phyloP scores from a whole-genome alignment of 2,888 invertebrate genomes.

The Agrenia bidenticulata region DNA sequence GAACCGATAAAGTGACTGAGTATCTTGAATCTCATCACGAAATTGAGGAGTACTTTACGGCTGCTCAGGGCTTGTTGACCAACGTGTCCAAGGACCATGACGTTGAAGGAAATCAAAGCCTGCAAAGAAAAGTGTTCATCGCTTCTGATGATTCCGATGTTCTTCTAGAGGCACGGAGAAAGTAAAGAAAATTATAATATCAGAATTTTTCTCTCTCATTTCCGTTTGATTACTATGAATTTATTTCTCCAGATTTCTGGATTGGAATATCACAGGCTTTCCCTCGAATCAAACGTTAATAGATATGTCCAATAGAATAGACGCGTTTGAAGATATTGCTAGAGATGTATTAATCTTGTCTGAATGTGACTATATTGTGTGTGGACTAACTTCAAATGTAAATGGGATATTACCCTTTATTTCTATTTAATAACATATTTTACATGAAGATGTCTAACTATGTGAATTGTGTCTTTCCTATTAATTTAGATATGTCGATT shows the following conservation, averaged over 20 bases:
- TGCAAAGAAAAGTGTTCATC: neutral
- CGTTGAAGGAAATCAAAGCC: too few relatives aligned
- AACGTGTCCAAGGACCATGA: too few relatives aligned
- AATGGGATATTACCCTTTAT: neutral
- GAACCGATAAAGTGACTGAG: slow-evolving; percentile 33
- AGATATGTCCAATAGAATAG: neutral
- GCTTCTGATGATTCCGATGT: neutral
- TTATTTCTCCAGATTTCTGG: neutral
- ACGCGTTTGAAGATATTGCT: slow-evolving; percentile 11
- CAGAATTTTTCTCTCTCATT: too few relatives aligned
- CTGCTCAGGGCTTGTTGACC: slow-evolving; percentile 16
- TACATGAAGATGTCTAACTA: neutral
- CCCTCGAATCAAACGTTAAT: neutral
- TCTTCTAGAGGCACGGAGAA: neutral
- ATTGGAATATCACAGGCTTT: slow-evolving; percentile 20
- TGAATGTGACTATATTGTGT: slow-evolving; percentile 27
- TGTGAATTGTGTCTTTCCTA: neutral
- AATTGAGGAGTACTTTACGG: slow-evolving; percentile 18
- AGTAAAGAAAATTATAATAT: too few relatives aligned
- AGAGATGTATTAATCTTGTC: slow-evolving; percentile 23
- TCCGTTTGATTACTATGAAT: too few relatives aligned
- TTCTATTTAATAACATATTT: neutral
- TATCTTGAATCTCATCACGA: slow-evolving; percentile 15
- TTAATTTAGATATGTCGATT: slow-evolving; percentile 23
- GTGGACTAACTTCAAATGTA: slow-evolving; percentile 34